Percentiles rank a stretch among this genome's conserved stretches.
Evolutionary conservation across 2,888 invertebrate species (phyloP).

Genomic region (Napeogenes inachia): DNA sequence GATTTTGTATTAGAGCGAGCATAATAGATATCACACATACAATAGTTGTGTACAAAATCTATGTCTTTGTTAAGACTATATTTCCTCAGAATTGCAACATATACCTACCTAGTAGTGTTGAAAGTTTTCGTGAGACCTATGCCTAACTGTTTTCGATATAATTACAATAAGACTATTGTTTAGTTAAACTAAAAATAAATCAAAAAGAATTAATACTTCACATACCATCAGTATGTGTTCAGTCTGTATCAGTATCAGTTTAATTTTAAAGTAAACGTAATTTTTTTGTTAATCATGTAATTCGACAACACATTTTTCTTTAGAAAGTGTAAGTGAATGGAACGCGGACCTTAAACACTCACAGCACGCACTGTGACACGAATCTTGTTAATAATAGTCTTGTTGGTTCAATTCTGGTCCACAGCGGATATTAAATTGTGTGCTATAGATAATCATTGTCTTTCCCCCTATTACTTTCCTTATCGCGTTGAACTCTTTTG

Average conservation of each 20-base stretch:
- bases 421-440: too few relatives aligned
- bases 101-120: constrained; percentile 40
- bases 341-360: constrained; percentile 20
- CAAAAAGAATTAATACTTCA: too few relatives aligned
- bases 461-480: too few relatives aligned
- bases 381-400: not conserved
- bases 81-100: constrained; percentile 21
- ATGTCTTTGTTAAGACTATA: constrained; percentile 14
- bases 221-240: too few relatives aligned
- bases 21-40: not conserved
- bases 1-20: not conserved
- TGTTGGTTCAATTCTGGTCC: too few relatives aligned
- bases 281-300: constrained; percentile 16
- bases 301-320: constrained; percentile 55
- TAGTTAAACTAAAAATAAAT: too few relatives aligned
- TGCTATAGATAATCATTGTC: too few relatives aligned
- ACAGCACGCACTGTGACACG: constrained; percentile 16
- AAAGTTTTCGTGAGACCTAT: constrained; percentile 62
- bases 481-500: too few relatives aligned
- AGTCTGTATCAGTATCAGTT: too few relatives aligned
- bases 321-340: constrained; percentile 65
- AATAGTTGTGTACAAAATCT: constrained; percentile 3
- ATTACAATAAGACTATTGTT: constrained; percentile 13
- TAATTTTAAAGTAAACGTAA: not conserved
- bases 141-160: constrained; percentile 38